Conservation (phyloP, 2,888 invertebrate genomes). For the Torymus texanus region DNA sequence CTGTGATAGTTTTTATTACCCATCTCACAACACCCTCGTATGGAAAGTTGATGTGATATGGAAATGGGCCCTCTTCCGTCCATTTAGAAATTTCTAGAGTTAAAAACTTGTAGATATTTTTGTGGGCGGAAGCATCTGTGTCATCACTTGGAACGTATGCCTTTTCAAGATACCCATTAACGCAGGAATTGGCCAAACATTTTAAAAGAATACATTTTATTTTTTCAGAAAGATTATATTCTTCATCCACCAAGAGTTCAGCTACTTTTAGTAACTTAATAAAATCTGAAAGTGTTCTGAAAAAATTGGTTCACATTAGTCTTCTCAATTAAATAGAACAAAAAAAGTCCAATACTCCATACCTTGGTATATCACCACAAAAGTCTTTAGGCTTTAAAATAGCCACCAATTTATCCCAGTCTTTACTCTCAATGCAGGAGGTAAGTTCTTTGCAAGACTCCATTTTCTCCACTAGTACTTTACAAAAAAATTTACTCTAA, state of each 20-base stretch:
- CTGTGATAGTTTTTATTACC: conserved; percentile 61
- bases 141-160: conserved; percentile 45
- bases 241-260: conserved; percentile 60
- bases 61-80: conserved; percentile 54
- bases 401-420: conserved; percentile 63
- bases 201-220: conserved; percentile 66
- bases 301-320: conserved; percentile 22
- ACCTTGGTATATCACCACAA: conserved; percentile 56
- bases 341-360: conserved; percentile 2
- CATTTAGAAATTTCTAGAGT: conserved; percentile 41
- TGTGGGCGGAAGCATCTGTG: conserved; percentile 31
- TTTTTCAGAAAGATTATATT: conserved; percentile 57
- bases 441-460: conserved; percentile 57
- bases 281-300: conserved; percentile 61
- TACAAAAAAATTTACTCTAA: conserved; percentile 12
- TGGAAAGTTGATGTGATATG: conserved; percentile 63
- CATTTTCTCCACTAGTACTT: conserved; percentile 48
- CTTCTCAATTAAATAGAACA: neutral
- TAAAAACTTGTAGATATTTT: conserved; percentile 51
- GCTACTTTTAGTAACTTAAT: conserved; percentile 65
- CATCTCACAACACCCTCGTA: conserved; percentile 65
- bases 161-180: conserved; percentile 62
- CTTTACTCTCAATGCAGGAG: conserved; percentile 54
- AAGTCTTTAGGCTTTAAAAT: conserved; percentile 66
- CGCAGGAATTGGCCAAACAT: conserved; percentile 69